Conservation (phyloP, 2,113 vertebrate genomes). For the Ophiodon elongatus region DNA sequence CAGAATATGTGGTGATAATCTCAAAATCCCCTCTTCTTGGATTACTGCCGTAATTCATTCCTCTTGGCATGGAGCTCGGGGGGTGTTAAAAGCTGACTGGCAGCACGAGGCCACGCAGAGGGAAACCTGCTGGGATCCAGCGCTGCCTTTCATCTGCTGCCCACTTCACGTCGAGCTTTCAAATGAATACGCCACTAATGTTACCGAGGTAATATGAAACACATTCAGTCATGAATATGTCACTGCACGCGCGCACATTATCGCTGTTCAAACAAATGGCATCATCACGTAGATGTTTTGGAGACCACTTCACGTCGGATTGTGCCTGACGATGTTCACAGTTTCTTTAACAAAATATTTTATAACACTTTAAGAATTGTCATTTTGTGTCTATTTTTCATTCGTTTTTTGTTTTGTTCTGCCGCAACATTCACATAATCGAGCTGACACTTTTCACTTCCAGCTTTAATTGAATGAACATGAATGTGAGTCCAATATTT, state of each 20-base stretch:
- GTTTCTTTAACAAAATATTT: background rate
- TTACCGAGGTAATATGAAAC: constrained; percentile 57
- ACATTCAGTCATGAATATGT: constrained; percentile 48
- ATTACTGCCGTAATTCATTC: constrained; percentile 59
- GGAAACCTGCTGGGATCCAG: constrained; percentile 34
- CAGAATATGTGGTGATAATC: constrained; percentile 63
- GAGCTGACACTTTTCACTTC: background rate
- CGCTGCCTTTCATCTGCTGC: constrained; percentile 61
- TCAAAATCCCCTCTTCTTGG: constrained; percentile 64
- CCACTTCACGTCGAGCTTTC: constrained; percentile 37
- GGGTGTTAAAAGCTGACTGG: constrained; percentile 51
- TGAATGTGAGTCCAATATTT: too few species aligned
- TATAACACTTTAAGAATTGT: background rate
- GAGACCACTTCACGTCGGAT: background rate
- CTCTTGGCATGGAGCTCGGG: constrained; percentile 49
- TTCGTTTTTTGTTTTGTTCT: background rate
- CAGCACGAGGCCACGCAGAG: constrained; percentile 33
- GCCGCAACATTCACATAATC: background rate
- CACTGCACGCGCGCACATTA: constrained; percentile 24
- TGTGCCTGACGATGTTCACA: background rate
- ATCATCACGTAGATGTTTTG: constrained; percentile 41
- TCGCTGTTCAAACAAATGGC: constrained; percentile 33
- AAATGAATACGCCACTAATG: constrained; percentile 40
- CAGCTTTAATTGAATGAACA: too few species aligned
- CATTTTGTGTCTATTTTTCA: background rate